phyloP scores from a whole-genome alignment of 2,888 invertebrate species.

The Ryuthela nishihirai region DNA sequence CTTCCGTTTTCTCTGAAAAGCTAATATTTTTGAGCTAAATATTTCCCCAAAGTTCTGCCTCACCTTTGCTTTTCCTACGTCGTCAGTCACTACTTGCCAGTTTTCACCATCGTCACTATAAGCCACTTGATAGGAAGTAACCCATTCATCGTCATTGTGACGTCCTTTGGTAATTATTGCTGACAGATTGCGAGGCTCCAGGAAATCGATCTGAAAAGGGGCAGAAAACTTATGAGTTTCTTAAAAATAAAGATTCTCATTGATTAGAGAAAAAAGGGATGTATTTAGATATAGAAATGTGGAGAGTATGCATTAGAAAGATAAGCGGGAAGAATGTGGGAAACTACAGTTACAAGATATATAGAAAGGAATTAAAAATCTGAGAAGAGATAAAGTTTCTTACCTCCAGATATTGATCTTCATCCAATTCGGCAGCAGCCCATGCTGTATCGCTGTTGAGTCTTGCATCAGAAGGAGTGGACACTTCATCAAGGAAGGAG shows the following conservation, averaged over 20 bases:
- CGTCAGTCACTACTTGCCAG: slow-evolving; percentile 49
- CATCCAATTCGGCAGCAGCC: slow-evolving; percentile 4
- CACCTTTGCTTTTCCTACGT: slow-evolving; percentile 55
- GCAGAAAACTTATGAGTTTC: too few species aligned
- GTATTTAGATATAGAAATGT: too few species aligned
- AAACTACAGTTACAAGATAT: too few species aligned
- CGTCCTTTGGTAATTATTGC: slow-evolving; percentile 67
- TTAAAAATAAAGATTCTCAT: too few species aligned
- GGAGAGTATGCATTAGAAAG: too few species aligned
- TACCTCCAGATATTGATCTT: slow-evolving; percentile 14
- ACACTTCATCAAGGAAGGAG: slow-evolving; percentile 51
- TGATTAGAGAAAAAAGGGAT: too few species aligned
- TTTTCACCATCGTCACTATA: slow-evolving; percentile 47
- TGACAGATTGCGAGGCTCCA: slow-evolving; percentile 69
- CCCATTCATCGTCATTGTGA: slow-evolving; percentile 45
- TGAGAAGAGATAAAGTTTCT: too few species aligned
- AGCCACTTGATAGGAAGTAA: slow-evolving; percentile 46
- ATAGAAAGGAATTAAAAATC: too few species aligned
- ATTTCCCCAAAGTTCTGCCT: too few species aligned
- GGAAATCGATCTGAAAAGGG: slow-evolving; percentile 67
- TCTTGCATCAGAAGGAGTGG: background rate
- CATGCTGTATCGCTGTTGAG: slow-evolving; percentile 19
- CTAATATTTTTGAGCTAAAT: too few species aligned
- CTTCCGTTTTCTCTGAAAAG: too few species aligned
- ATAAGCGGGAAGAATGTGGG: too few species aligned